Base-by-base conservation (phyloP, 2,797 vertebrate species). In the Dryobates pubescens region DNA sequence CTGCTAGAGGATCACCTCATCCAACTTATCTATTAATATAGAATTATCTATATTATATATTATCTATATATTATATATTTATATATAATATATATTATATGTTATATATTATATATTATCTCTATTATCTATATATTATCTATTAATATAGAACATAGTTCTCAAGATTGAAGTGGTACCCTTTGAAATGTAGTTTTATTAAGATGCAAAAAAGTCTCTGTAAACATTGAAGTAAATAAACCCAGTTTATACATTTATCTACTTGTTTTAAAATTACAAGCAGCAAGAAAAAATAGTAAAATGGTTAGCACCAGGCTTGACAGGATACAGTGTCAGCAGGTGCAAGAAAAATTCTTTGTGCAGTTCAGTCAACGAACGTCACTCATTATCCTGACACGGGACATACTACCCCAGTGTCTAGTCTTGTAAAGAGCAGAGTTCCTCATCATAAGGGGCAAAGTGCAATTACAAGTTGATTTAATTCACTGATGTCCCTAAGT, bases 11-110 rank as follows among this genome's bases (percentile, higher is more conserved):
- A 92, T 61, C 61, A 89, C 13, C 45, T 93, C 56, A 87, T 71
- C 41, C 83, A 86, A 32, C 14, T 67, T 70, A 94, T 45, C 57
- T 49, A 91, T 65, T n/a, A n/a, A n/a, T n/a, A n/a, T n/a, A n/a
- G n/a, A n/a, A n/a, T n/a, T n/a, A n/a, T n/a, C n/a, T n/a, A n/a
- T n/a, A n/a, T n/a, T n/a, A n/a, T n/a, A n/a, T n/a, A n/a, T n/a
- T n/a, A n/a, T n/a, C n/a, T n/a, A n/a, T n/a, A n/a, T n/a, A n/a
- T n/a, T n/a, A n/a, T n/a, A n/a, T n/a, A n/a, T n/a, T n/a, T n/a
- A n/a, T n/a, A n/a, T n/a, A n/a, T n/a, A n/a, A n/a, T n/a, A n/a
- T n/a, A n/a, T n/a, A n/a, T n/a, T n/a, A n/a, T n/a, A n/a, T n/a
- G n/a, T n/a, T n/a, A n/a, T n/a, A n/a, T n/a, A n/a, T n/a, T n/a